Base-by-base conservation (phyloP, 2,888 invertebrate genomes). In the Trissoscelio sp. region DNA sequence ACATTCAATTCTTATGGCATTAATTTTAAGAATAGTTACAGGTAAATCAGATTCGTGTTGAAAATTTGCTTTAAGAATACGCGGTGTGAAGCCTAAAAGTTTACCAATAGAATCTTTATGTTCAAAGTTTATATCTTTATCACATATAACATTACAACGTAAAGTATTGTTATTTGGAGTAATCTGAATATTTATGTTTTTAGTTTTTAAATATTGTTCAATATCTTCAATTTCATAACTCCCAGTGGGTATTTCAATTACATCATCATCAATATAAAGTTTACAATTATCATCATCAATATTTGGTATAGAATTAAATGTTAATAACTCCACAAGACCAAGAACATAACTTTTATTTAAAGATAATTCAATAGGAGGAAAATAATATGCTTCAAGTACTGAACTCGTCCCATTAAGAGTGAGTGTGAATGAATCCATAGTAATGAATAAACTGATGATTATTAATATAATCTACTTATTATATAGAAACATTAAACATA, bases 101-200 rank as follows among this genome's bases (percentile, higher is more conserved):
- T 48, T 16, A 18, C 69, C 75, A 31, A 81, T 79, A 0, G 67
- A 78, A 37, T 77, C 31, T 9, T 6, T 51, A 62, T 4, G 34
- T 37, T 14, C n/a, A 66, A 82, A 83, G 74, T 80, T 58, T 14
- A 82, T 78, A 2, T 18, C 12, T 6, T 39, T 18, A 55, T 67
- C 58, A 16, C 79, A 72, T n/a, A 58, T 67, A 3, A 81, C 73
- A 16, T 51, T 37, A 24, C 79, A 72, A 6, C 57, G 18, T 5
- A 79, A 57, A n/a, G 81, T 83, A 44, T 79, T 81, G 20, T 82
- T 80, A 18, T 82, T 83, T 16, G 37, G n/a, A 37, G 37, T 11
- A 37, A 3, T 37, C 3, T 37, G 37, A 37, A 37, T 11, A 37
- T 37, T 48, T 48, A 3, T 46, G 16, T 31, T 31, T 31, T 31